These are phyloP conservation scores for Ceyx margarethae DNA, from an alignment of 2,113 vertebrate genomes.

Conservation along the genomic window DNA sequence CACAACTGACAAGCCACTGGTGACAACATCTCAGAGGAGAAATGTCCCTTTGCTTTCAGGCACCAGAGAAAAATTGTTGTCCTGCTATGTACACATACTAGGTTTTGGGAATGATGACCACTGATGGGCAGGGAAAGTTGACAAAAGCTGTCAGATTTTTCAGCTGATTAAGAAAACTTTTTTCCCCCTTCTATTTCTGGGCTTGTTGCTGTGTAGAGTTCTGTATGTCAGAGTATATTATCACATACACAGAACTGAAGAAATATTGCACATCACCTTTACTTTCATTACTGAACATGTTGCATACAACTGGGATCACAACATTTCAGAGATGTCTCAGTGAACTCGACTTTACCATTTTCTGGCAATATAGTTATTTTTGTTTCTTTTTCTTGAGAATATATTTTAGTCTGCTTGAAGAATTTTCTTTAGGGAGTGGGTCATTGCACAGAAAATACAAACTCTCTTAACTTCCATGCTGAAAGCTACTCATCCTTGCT, in stretches of 20 bases:
- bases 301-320: neutral
- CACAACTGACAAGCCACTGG: neutral
- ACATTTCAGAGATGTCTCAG: neutral
- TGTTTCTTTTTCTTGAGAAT: neutral
- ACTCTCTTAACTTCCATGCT: neutral
- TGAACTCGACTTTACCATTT: neutral
- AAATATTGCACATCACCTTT: neutral
- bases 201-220: neutral
- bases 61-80: neutral
- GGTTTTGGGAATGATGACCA: neutral
- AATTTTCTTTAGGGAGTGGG: neutral
- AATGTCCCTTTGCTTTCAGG: neutral
- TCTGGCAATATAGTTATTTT: neutral
- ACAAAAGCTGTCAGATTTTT: neutral
- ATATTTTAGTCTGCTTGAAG: neutral
- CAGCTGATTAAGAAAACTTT: neutral
- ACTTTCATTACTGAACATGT: neutral
- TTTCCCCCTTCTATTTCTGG: neutral
- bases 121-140: neutral
- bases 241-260: neutral
- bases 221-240: neutral
- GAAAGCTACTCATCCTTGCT: neutral
- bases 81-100: neutral
- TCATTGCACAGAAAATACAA: neutral
- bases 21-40: neutral